Evolutionary conservation across 2,113 vertebrate species (phyloP).

Genomic region (Sander vitreus): DNA sequence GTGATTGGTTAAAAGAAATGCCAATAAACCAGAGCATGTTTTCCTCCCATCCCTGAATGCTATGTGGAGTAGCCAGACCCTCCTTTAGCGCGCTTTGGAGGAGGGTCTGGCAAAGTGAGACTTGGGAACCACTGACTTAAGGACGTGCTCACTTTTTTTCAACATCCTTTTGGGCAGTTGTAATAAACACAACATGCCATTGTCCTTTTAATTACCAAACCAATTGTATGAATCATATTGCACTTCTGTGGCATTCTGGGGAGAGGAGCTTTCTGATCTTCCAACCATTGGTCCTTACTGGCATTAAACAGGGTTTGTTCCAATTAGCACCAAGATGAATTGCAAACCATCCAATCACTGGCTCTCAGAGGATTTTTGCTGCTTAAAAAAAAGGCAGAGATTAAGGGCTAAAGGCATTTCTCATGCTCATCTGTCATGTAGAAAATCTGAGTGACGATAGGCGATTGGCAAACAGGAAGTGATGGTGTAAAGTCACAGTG

Average conservation of each 20-base stretch:
- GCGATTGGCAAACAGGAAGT: conserved; percentile 40
- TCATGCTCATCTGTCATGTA: conserved; percentile 50
- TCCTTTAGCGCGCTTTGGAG: no score
- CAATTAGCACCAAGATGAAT: conserved; percentile 68
- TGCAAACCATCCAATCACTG: conserved; percentile 56
- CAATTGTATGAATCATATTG: conserved; percentile 17
- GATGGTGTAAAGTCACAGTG: conserved; percentile 39
- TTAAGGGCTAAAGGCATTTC: conserved; percentile 60
- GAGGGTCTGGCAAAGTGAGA: no score
- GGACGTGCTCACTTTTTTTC: background rate
- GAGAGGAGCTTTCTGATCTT: conserved; percentile 33
- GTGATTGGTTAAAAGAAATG: no score
- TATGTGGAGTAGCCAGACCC: no score
- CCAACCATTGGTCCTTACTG: conserved; percentile 42
- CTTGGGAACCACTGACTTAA: background rate
- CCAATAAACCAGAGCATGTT: no score
- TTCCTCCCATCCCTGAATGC: no score
- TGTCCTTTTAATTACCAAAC: conserved; percentile 13
- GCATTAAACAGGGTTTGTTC: conserved; percentile 62
- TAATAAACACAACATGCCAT: background rate
- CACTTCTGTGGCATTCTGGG: conserved; percentile 8
- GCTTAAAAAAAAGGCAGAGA: conserved; percentile 60
- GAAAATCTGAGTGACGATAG: conserved; percentile 23
- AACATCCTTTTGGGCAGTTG: background rate
- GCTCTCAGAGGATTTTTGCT: conserved; percentile 58